Evolutionary conservation across 2,113 vertebrate species (phyloP), one percentile per base, ranked within the genome.

Genomic region (Eleginops maclovinus): DNA sequence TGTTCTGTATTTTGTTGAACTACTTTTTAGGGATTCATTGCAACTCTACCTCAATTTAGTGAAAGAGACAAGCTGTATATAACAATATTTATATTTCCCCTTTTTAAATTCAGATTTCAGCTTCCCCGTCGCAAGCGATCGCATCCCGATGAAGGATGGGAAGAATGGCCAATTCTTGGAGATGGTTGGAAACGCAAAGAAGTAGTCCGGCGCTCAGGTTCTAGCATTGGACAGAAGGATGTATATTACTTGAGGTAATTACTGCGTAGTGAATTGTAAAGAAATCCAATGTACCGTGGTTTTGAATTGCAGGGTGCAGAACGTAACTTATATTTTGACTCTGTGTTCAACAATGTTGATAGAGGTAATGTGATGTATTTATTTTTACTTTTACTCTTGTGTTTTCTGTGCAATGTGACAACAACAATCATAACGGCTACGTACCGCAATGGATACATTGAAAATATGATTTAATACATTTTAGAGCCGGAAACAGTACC

Each of bases 131-230:
- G 87, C 17, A 92, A 82, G 60, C 84, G 81, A 43, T 13, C 82
- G 0, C 73, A 81, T 53, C 69, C 56, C 14, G 91, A 94, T 9
- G 96, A 97, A 58, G 95, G 94, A 21, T 98, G 97, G 97, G 84
- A 92, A 19, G 95, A 96, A 0, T 97, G 96, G 82, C 93, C 96
- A 2, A 65, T 69, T 4, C 88, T 98, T 61, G 96, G 96, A 65
- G 88, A 93, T 0, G 96, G 96, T 31, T 97, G 97, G 97, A 97
- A 96, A 84, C 95, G 96, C 21, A 96, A 94, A 78, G 94, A 95
- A 81, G 94, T 95, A 51, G 89, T 95, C 43, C 95, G 97, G 1
- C 96, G 95, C 46, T 96, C 95, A 8, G 96, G 96, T 14, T 89
- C 85, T 5, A 95, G 95, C 59, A 85, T 95, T 10, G 96, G 96